phyloP scores from a whole-genome alignment of 2,888 invertebrate genomes.

The Troglohyphantes excavatus region DNA sequence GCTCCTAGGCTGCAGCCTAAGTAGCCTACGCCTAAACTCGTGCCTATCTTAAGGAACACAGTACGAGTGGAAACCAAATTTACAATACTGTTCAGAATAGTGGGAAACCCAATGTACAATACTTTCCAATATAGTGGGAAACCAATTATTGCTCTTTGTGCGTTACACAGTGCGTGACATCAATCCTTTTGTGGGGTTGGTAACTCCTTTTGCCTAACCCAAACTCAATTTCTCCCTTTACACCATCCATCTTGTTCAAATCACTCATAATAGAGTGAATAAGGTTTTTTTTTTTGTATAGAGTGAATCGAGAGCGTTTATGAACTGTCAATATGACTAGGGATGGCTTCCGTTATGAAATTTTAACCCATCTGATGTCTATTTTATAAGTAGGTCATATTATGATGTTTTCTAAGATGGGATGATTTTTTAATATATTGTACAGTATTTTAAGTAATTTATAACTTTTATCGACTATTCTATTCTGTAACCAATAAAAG shows the following conservation, averaged over 20 bases:
- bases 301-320: neutral
- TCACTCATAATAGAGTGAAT: neutral
- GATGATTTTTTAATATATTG: too few species aligned
- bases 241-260: constrained; percentile 38
- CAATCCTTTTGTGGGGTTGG: neutral
- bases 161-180: neutral
- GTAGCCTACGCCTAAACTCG: too few species aligned
- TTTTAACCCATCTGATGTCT: neutral
- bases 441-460: too few species aligned
- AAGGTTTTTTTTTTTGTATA: neutral
- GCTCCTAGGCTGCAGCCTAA: too few species aligned
- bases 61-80: too few species aligned
- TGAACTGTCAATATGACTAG: neutral
- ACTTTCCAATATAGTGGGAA: neutral
- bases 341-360: constrained; percentile 13
- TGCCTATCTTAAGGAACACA: too few species aligned
- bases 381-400: neutral
- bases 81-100: too few species aligned
- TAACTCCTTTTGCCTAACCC: neutral
- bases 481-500: too few species aligned
- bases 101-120: too few species aligned
- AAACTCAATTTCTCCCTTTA: neutral
- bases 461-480: too few species aligned
- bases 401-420: too few species aligned
- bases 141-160: neutral